Conservation (phyloP, 2,113 vertebrate genomes). For the Clupea harengus region DNA sequence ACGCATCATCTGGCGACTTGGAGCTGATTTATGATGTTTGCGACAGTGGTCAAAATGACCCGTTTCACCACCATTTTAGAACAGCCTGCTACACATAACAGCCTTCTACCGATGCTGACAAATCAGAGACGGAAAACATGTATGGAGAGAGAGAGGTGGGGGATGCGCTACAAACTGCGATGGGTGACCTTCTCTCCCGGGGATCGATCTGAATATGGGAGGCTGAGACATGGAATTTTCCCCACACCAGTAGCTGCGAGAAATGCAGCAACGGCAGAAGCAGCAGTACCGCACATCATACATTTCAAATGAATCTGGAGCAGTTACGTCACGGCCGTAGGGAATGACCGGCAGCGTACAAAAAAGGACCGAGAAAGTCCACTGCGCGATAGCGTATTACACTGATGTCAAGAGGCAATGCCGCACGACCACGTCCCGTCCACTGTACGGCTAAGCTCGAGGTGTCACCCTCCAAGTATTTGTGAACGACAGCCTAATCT, state of each 20-base stretch:
- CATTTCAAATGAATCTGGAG: constrained; percentile 60
- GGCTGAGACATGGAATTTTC: constrained; percentile 73
- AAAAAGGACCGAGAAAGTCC: constrained; percentile 8
- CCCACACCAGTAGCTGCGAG: constrained; percentile 37
- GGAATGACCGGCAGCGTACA: constrained; percentile 12
- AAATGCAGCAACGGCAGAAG: constrained; percentile 1
- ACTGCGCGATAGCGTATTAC: not conserved
- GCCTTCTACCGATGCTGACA: not conserved
- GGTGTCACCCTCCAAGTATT: not conserved
- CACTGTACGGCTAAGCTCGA: not conserved
- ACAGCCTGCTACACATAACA: not conserved
- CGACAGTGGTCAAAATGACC: not conserved
- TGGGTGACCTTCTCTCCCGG: not conserved
- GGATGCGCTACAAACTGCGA: not conserved
- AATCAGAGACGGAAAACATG: not conserved
- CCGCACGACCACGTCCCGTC: not conserved
- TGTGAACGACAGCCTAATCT: not conserved
- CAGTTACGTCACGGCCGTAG: constrained; percentile 51
- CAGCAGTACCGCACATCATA: constrained; percentile 18
- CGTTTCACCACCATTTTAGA: not conserved
- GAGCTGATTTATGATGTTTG: not conserved
- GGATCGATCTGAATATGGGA: not conserved
- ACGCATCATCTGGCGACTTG: not conserved
- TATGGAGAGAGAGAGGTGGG: not conserved
- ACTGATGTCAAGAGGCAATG: not conserved